These are phyloP conservation scores for Meiosimyza platycephala DNA, from an alignment of 2,888 invertebrate species.

Conservation along the genomic window DNA sequence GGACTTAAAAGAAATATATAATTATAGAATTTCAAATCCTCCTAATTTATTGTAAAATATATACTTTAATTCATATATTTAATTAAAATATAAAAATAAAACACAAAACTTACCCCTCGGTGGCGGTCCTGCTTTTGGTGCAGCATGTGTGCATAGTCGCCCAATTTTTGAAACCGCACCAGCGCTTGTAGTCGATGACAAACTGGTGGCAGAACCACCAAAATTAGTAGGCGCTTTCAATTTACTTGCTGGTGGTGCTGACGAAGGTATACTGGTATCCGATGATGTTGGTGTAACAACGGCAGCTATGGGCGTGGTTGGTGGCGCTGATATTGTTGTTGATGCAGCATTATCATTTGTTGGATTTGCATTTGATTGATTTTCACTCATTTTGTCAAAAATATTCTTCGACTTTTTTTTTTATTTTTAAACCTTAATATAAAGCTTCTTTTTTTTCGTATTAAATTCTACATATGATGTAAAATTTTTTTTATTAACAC, in stretches of 20 bases:
- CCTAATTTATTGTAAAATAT: too few species aligned
- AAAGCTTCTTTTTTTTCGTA: conserved; percentile 22
- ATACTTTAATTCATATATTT: too few species aligned
- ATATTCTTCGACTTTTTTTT: conserved; percentile 26
- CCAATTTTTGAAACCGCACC: conserved; percentile 60
- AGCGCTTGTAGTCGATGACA: conserved; percentile 1
- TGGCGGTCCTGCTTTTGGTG: conserved; percentile 62
- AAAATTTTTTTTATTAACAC: not conserved
- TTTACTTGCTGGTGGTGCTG: conserved; percentile 53
- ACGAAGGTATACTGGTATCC: conserved; percentile 51
- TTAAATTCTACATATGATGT: not conserved
- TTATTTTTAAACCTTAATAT: conserved; percentile 29
- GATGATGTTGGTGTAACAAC: conserved; percentile 57
- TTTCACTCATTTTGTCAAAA: conserved; percentile 54
- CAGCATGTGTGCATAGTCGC: conserved; percentile 56
- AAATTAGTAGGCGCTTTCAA: conserved; percentile 55
- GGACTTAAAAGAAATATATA: too few species aligned
- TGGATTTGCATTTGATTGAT: conserved; percentile 38
- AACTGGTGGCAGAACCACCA: conserved; percentile 48
- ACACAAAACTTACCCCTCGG: conserved; percentile 56
- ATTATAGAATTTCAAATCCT: too few species aligned
- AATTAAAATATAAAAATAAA: not conserved
- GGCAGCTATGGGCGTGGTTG: conserved; percentile 44
- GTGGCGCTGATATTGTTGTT: conserved; percentile 25
- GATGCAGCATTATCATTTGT: conserved; percentile 33